Base-by-base conservation (phyloP, 1,140 invertebrate genomes). In the Bombus huntii region DNA sequence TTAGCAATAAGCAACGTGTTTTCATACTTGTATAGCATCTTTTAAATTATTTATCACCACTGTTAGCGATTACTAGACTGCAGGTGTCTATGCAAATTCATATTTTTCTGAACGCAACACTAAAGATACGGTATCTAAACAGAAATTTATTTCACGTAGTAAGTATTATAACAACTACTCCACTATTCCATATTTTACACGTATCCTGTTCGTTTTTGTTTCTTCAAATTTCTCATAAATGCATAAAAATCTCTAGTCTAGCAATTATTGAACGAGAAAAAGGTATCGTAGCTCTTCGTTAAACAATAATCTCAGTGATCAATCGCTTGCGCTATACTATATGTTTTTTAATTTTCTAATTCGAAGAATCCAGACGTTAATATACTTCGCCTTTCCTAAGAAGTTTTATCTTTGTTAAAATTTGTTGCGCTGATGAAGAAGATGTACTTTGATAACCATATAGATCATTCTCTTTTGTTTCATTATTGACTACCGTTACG, bases 401-500 rank as follows among this genome's bases (percentile, higher is more conserved):
- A 53, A 53, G 18, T 44, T 74, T 65, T 28, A 3, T 53, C 57
- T 42, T 9, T 2, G 22, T 31, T 3, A 39, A 31, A 66, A 74
- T 66, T 47, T 62, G 59, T 53, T 47, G 13, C 73, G 2, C 42
- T 22, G 62, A n/a, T 74, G 73, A 57, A n/a, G 53, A 84, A 72
- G 39, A n/a, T 37, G n/a, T 53, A 28, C 12, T 44, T 37, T n/a
- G 66, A 34, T 34, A 79, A 84, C 44, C 37, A 42, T 79, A 70
- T 78, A 57, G 75, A 83, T 74, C 53, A 31, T 73, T 71, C 66
- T 81, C 15, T 22, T 81, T 71, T 87, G 88, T 85, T 74, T 88
- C 87, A 90, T 92, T 94, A 94, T 94, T 94, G 93, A 94, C 92
- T 94, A 94, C 83, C 88, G 87, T 93, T 92, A 93, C 85, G 87